These are phyloP conservation scores for Leptocoma aspasia DNA, from an alignment of 2,113 vertebrate species.

Conservation along the genomic window DNA sequence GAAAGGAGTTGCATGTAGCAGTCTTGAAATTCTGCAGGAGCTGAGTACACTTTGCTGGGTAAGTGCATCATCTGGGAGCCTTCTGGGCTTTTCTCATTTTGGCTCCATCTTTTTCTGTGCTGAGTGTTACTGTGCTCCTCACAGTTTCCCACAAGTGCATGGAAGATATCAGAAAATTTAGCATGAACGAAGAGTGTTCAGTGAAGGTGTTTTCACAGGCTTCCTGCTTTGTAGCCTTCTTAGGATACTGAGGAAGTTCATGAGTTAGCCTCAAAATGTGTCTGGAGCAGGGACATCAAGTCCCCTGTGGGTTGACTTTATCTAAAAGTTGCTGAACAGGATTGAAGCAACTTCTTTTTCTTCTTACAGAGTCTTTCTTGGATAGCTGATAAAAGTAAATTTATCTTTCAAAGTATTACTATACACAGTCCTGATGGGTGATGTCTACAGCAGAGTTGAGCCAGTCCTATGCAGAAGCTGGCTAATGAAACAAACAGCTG, in stretches of 20 bases:
- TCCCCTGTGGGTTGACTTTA: neutral
- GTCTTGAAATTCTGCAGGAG: neutral
- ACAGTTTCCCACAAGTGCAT: neutral
- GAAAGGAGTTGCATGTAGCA: neutral
- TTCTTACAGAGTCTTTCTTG: neutral
- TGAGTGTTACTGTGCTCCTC: neutral
- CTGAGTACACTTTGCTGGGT: neutral
- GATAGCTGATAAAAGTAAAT: neutral
- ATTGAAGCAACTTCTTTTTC: neutral
- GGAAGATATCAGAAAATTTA: neutral
- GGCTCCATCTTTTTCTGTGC: neutral
- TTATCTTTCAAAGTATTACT: neutral
- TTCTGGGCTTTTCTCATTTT: neutral
- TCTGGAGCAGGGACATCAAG: neutral
- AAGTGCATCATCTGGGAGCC: rapidly evolving
- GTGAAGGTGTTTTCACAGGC: neutral
- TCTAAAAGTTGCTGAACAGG: neutral
- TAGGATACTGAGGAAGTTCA: neutral
- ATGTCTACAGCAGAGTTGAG: neutral
- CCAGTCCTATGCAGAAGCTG: neutral
- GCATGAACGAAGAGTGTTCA: neutral
- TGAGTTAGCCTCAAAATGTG: neutral
- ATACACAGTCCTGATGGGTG: neutral
- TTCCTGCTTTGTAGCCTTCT: neutral
- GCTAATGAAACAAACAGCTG: slow-evolving; percentile 32